phyloP scores from a whole-genome alignment of 2,888 invertebrate genomes.

The Pheosia tremula region DNA sequence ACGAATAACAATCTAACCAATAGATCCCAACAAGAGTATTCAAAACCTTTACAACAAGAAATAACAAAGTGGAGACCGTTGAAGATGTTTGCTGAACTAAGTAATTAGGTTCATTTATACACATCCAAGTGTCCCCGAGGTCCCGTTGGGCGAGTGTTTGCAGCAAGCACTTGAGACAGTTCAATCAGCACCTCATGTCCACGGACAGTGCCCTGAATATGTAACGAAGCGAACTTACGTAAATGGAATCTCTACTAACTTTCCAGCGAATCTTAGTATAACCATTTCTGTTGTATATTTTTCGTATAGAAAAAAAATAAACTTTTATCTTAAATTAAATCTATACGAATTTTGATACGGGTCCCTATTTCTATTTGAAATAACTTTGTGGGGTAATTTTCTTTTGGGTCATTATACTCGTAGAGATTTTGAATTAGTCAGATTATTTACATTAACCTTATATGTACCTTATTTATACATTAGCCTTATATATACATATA shows the following conservation, averaged over 20 bases:
- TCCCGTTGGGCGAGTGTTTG: constrained; percentile 32
- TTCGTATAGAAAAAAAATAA: constrained; percentile 12
- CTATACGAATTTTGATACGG: constrained; percentile 9
- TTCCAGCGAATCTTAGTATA: background rate
- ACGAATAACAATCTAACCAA: background rate
- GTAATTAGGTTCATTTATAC: constrained; percentile 29
- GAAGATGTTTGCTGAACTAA: constrained; percentile 11
- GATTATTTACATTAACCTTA: constrained; percentile 1
- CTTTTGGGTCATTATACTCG: constrained; percentile 5
- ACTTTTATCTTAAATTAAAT: constrained; percentile 27
- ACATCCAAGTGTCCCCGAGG: constrained; percentile 17
- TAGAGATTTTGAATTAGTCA: background rate
- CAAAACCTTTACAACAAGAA: constrained; percentile 2
- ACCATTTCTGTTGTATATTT: constrained; percentile 11
- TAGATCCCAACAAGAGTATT: constrained; percentile 4
- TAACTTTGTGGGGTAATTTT: constrained; percentile 10
- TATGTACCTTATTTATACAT: background rate
- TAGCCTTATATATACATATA: too few relatives aligned
- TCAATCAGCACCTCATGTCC: constrained; percentile 50
- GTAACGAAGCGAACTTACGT: constrained; percentile 46
- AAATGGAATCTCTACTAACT: constrained; percentile 35
- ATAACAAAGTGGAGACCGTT: background rate
- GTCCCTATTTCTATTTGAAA: background rate
- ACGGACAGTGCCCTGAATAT: constrained; percentile 42
- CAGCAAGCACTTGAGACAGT: constrained; percentile 41